Percentiles rank a stretch among this genome's conserved stretches.
Evolutionary conservation across 2,113 vertebrate species (phyloP).

Genomic region (Bambusicola thoracicus): DNA sequence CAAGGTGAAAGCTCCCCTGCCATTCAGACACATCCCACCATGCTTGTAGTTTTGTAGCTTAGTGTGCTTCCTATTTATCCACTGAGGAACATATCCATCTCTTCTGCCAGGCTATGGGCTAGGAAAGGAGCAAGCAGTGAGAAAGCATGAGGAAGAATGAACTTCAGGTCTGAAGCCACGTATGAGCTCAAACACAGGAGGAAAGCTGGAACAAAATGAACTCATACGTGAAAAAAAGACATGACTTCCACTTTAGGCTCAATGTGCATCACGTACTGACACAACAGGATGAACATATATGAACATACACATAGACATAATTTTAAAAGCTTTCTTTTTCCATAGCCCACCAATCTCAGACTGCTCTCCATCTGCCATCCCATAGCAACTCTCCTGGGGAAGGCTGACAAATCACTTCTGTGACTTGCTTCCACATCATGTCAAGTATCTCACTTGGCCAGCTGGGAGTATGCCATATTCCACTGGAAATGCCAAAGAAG

Average conservation of each 20-base stretch:
- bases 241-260: not conserved
- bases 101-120: not conserved
- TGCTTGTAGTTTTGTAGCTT: not conserved
- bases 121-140: not conserved
- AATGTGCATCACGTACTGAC: not conserved
- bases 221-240: not conserved
- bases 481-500: constrained; percentile 16
- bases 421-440: not conserved
- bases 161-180: not conserved
- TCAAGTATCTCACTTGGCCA: not conserved
- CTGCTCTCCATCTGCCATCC: not conserved
- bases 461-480: not conserved
- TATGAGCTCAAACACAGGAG: not conserved
- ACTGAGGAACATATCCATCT: too few species aligned
- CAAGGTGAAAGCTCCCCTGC: not conserved
- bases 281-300: not conserved
- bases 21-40: not conserved
- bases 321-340: not conserved
- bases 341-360: not conserved
- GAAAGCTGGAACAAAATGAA: not conserved
- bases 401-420: not conserved
- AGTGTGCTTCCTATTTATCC: not conserved
- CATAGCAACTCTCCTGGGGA: not conserved
- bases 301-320: not conserved
- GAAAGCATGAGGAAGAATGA: not conserved